Base-by-base conservation (phyloP, 2,797 vertebrate genomes). In the Muscicapa comitata region DNA sequence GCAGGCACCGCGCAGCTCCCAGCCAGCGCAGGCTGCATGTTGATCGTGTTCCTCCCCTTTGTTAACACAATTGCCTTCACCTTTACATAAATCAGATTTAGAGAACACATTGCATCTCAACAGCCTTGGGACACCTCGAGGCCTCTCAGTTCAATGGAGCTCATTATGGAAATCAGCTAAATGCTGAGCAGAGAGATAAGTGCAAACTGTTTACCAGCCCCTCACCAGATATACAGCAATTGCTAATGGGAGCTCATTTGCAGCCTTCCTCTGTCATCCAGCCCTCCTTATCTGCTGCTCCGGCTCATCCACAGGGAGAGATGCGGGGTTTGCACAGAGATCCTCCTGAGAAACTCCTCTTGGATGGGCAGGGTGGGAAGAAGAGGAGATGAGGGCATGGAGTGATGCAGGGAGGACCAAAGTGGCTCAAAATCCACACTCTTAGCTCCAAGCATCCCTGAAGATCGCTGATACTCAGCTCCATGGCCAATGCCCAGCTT, bases 151-250 rank as follows among this genome's bases (percentile, higher is more conserved):
- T 98, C 97, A 95, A 85, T 96, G 96, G 94, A 97, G 96, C 97
- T 98, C 94, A 97, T 98, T 98, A 98, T 97, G 96, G 97, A 98
- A 98, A 98, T 97, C 97, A 97, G 96, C 96, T 97, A 97, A 98
- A 97, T 94, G 94, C 96, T 96, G 97, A 98, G 95, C 94, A 84
- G 95, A 76, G 78, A 97, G 97, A 96, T 97, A 98, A 98, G 96
- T 97, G 88, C 15, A 18, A 93, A 93, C 94, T 97, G 96, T 97
- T 98, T 97, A 97, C 96, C 92, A 93, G 73, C 86, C 92, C 93
- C 82, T 94, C 96, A 83, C 96, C 84, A 91, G 95, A 97, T 78
- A 67, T 4, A 45, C 93, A 88, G 94, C 42, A 29, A 33, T 53
- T 65, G 40, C 97, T 97, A 97, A 97, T 95, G 94, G 96, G 96